Evolutionary conservation across 23 tunicate genomes (phyloP).

Genomic region (Pegea sp.): DNA sequence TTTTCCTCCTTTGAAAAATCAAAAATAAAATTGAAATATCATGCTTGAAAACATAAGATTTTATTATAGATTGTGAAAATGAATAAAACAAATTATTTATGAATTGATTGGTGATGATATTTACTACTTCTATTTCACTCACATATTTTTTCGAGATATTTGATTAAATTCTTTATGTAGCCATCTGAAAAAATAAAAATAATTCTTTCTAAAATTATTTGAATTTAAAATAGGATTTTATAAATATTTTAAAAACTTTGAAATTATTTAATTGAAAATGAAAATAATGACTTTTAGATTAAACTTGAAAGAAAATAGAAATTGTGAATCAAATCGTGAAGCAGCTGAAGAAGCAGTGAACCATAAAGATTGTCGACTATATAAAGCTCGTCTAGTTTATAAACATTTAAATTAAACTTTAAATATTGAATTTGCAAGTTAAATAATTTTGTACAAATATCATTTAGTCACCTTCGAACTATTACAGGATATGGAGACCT

Average conservation of each 20-base stretch:
- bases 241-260: not conserved
- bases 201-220: not conserved
- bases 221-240: not conserved
- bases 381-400: too few relatives aligned
- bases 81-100: not conserved
- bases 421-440: too few relatives aligned
- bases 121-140: conserved; percentile 13
- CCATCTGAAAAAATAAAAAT: conserved; percentile 20
- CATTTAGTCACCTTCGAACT: conserved; percentile 24
- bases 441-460: not conserved
- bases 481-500: conserved; percentile 43
- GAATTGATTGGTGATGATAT: not conserved
- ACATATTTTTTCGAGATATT: conserved; percentile 41
- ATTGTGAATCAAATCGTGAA: too few relatives aligned
- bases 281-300: too few relatives aligned
- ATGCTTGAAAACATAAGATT: not conserved
- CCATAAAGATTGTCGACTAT: too few relatives aligned
- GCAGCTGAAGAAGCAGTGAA: too few relatives aligned
- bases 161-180: conserved; percentile 51
- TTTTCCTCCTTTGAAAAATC: conserved; percentile 12
- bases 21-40: not conserved
- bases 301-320: too few relatives aligned
- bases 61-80: not conserved
- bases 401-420: too few relatives aligned
- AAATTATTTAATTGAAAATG: too few relatives aligned